Evolutionary conservation across 1,140 invertebrate species (phyloP), one percentile per base, ranked within the genome.

Genomic region (Tetragonula clypearis): DNA sequence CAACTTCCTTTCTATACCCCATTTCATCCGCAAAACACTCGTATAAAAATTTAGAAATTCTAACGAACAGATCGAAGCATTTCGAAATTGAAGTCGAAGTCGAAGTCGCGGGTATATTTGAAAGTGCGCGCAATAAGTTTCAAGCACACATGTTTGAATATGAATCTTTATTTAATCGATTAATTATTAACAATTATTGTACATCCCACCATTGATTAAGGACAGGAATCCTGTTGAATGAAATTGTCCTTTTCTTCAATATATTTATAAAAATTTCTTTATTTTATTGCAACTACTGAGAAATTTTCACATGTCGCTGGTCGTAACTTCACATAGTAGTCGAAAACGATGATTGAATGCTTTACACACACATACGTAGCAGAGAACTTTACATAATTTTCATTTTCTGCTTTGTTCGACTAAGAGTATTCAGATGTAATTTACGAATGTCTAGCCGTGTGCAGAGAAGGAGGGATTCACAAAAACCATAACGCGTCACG

Each of bases 241-340:
- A 71, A 86, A 84, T 26, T 5, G 35, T 9, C 1, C 41, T 9
- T 35, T 21, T 75, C 19, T 86, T 60, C 35, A 21, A 69, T 72
- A 35, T 90, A 89, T 89, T 89, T 90, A 90, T 90, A 90, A 90
- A 90, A 90, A 90, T 89, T 89, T 90, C 75, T 90, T 90, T 90
- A 89, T 89, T 88, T 88, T 90, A 90, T 90, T 90, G 88, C 88
- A 90, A 85, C 88, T 89, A 87, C 88, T 90, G 77, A 87, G 87
- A 87, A 85, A 84, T 88, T 69, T 85, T 79, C 82, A 89, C 84
- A 80, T 84, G 66, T 86, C 83, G 79, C 69, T 79, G 41, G 66
- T 84, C 23, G 82, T 49, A 84, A 88, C 66, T 79, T 86, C 79
- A 68, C 79, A 86, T 78, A 60, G 81, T 88, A 62, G 65, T 86